A percentile compares a stretch with the other conserved stretches of the same genome.
phyloP scores from a whole-genome alignment of 2,888 invertebrate genomes.

The Portevinia maculata region DNA sequence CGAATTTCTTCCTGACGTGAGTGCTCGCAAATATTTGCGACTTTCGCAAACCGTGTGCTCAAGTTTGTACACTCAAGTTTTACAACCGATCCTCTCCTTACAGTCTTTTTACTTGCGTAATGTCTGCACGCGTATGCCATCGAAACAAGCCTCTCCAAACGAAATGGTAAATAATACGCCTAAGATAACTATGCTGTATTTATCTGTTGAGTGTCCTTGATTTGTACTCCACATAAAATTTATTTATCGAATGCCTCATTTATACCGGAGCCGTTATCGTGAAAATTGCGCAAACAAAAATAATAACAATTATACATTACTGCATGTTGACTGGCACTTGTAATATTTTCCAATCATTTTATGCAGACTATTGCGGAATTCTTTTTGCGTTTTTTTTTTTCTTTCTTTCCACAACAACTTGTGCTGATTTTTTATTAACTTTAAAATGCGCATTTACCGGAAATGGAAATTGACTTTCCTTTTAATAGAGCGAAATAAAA shows the following conservation, averaged over 20 bases:
- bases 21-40: too few species aligned
- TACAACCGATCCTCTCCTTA: too few species aligned
- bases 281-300: constrained; percentile 32
- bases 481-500: constrained; percentile 35
- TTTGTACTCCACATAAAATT: constrained; percentile 10
- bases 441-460: constrained; percentile 4
- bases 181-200: too few species aligned
- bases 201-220: constrained; percentile 18
- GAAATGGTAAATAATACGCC: too few species aligned
- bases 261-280: constrained; percentile 24
- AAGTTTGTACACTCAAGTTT: too few species aligned
- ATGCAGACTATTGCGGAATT: constrained; percentile 15
- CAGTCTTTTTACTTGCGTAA: too few species aligned
- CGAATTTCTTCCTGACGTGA: too few species aligned
- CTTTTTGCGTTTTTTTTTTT: constrained; percentile 1
- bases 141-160: too few species aligned
- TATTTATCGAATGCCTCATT: constrained; percentile 10
- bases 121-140: too few species aligned
- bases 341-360: constrained; percentile 30
- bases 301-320: constrained; percentile 43
- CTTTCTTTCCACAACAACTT: background rate
- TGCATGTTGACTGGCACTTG: constrained; percentile 58
- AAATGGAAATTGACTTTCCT: constrained; percentile 17
- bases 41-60: too few species aligned
- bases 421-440: constrained; percentile 16